phyloP scores from a whole-genome alignment of 2,113 vertebrate species.

The Ochotona princeps region DNA sequence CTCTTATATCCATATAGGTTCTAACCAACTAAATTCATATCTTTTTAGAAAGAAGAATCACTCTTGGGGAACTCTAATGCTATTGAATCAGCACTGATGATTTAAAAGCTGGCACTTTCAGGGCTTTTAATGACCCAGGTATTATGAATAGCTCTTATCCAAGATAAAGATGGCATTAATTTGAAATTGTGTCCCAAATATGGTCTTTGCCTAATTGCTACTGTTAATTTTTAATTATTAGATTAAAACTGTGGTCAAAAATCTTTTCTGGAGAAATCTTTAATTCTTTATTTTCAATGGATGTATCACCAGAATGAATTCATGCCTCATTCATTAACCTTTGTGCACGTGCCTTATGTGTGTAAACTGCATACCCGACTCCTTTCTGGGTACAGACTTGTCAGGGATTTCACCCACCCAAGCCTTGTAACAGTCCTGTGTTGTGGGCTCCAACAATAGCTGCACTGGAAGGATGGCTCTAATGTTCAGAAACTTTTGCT shows the following conservation, averaged over 20 bases:
- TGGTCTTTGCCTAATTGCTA: background rate
- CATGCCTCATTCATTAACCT: too few relatives aligned
- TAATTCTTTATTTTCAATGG: too few relatives aligned
- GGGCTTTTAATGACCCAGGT: background rate
- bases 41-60: constrained; percentile 14
- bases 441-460: background rate
- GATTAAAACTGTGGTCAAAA: background rate
- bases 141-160: background rate
- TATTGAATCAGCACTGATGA: background rate
- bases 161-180: constrained; percentile 3
- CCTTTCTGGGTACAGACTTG: background rate
- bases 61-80: background rate
- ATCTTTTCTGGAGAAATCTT: background rate
- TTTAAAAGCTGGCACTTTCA: constrained; percentile 5
- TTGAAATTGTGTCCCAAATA: constrained; percentile 13
- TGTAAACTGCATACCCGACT: too few relatives aligned
- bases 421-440: background rate
- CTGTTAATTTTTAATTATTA: background rate
- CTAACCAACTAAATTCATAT: constrained; percentile 25
- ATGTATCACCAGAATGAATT: too few relatives aligned
- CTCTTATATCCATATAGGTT: constrained; percentile 16
- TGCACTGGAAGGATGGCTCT: too few relatives aligned
- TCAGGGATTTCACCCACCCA: constrained; percentile 3
- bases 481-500: too few relatives aligned
- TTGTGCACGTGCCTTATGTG: too few relatives aligned